These are phyloP conservation scores for Porphyrio hochstetteri DNA, from an alignment of 2,113 vertebrate species.

Conservation along the genomic window DNA sequence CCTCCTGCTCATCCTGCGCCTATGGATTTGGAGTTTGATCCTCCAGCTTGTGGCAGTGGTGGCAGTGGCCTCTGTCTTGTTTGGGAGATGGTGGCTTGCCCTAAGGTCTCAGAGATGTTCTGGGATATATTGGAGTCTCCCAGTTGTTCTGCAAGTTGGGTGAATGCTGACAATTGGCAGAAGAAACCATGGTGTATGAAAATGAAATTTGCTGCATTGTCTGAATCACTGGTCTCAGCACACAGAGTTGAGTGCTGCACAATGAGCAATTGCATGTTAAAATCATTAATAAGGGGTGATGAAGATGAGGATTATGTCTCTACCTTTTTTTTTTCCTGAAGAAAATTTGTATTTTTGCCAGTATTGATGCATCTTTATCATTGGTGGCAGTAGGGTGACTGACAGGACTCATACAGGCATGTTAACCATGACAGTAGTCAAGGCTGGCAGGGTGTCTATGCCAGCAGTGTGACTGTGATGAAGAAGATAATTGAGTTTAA, in stretches of 20 bases:
- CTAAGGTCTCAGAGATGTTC: neutral
- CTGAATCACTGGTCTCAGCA: neutral
- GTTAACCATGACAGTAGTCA: neutral
- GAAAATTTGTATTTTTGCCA: neutral
- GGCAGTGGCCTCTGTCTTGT: neutral
- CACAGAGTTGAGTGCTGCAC: neutral
- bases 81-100: accelerated
- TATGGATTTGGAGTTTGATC: neutral
- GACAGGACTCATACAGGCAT: neutral
- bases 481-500: neutral
- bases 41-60: neutral
- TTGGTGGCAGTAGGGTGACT: neutral
- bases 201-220: neutral
- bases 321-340: neutral
- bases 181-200: neutral
- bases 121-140: neutral
- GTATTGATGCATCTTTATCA: neutral
- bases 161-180: neutral
- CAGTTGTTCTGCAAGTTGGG: neutral
- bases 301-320: neutral
- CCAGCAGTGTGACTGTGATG: neutral
- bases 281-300: neutral
- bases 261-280: neutral
- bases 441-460: neutral
- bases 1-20: neutral